Conservation (phyloP, 2,797 vertebrate genomes). For the Characodon lateralis region DNA sequence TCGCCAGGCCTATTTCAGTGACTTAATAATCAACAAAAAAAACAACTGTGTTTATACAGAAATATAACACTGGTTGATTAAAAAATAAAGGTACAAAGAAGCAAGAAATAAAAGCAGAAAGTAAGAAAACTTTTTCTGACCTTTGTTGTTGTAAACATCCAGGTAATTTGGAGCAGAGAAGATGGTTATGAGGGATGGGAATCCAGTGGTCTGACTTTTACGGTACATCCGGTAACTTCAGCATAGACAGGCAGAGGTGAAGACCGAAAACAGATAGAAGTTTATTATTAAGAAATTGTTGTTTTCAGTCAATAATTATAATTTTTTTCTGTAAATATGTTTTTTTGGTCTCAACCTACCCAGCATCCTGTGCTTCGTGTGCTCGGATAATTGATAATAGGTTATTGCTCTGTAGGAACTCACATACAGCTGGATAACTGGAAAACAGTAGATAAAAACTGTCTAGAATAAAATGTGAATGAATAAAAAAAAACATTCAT, state of each 20-base stretch:
- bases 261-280: constrained; percentile 12
- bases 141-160: constrained; percentile 99
- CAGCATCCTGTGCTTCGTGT: constrained; percentile 97
- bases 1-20: background rate
- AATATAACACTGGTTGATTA: background rate
- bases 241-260: background rate
- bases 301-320: constrained; percentile 9
- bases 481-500: too few species aligned
- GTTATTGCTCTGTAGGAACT: constrained; percentile 99
- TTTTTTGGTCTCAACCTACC: constrained; percentile 79
- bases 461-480: too few species aligned
- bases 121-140: constrained; percentile 71
- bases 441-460: constrained; percentile 26
- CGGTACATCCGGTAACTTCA: constrained; percentile 98
- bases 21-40: background rate
- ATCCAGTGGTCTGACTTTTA: constrained; percentile 99
- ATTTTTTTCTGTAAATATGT: background rate
- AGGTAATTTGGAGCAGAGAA: constrained; percentile 99
- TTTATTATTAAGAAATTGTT: constrained; percentile 16
- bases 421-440: constrained; percentile 97
- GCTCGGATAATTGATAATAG: constrained; percentile 98
- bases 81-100: accelerated
- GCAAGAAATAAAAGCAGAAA: background rate
- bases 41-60: background rate
- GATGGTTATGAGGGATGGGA: constrained; percentile 98